Evolutionary conservation across 2,888 invertebrate genomes (phyloP).

Genomic region (Augochlorella aurata): DNA sequence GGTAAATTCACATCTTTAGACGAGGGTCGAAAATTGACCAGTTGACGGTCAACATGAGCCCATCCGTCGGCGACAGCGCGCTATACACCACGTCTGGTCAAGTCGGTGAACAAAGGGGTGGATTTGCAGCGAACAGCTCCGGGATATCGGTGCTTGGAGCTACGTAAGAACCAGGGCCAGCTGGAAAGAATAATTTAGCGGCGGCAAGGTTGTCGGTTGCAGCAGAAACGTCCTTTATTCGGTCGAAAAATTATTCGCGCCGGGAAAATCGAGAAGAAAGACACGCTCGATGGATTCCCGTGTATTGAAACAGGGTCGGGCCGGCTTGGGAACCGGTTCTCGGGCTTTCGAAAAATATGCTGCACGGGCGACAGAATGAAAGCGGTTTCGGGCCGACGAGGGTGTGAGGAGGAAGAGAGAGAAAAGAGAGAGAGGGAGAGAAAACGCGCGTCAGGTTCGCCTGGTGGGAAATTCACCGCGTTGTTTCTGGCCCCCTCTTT

Average conservation of each 20-base stretch:
- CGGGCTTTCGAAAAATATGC: conserved; percentile 18
- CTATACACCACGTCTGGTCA: not conserved
- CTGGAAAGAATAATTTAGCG: conserved; percentile 35
- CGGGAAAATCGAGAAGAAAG: conserved; percentile 6
- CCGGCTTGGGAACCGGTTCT: conserved; percentile 19
- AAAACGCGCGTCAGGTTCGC: not conserved
- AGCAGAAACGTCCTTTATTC: conserved; percentile 38
- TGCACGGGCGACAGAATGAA: not conserved
- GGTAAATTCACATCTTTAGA: no score
- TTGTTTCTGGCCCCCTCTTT: not conserved
- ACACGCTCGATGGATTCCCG: conserved; percentile 7
- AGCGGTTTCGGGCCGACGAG: not conserved
- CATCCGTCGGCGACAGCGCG: not conserved
- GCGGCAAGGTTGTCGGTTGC: conserved; percentile 36
- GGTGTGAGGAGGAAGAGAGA: not conserved
- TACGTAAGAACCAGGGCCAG: not conserved
- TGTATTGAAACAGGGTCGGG: conserved; percentile 6
- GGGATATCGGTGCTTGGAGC: not conserved
- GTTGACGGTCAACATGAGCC: not conserved
- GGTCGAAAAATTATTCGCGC: conserved; percentile 32
- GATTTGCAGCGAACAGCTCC: not conserved
- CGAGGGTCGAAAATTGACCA: no score
- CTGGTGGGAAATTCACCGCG: not conserved
- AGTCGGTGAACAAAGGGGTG: not conserved
- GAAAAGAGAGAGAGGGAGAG: not conserved